Evolutionary conservation across 1,140 invertebrate species (phyloP).

Genomic region (Tetraneura akinire): DNA sequence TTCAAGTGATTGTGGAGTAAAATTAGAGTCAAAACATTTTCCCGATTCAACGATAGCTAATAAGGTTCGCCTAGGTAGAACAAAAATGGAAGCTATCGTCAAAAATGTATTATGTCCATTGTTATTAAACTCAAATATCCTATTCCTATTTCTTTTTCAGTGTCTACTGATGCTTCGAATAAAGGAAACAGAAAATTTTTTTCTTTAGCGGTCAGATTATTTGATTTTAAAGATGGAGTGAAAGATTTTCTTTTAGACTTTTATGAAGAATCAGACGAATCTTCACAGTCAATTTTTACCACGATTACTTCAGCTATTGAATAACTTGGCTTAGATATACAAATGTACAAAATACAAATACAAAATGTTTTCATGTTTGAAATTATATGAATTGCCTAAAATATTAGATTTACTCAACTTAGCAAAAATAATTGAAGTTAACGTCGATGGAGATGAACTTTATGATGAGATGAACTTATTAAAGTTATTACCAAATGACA

Average conservation of each 20-base stretch:
- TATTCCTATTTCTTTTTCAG: not conserved
- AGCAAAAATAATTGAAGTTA: too few species aligned
- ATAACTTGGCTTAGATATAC: too few species aligned
- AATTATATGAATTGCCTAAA: not conserved
- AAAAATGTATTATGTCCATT: not conserved
- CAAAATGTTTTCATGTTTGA: slow-evolving; percentile 10
- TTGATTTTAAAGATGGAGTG: too few species aligned
- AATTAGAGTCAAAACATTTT: not conserved
- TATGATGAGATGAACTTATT: too few species aligned
- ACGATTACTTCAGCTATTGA: too few species aligned
- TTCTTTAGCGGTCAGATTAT: too few species aligned
- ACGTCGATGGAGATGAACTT: too few species aligned
- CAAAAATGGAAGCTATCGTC: slow-evolving; percentile 5
- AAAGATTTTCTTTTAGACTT: too few species aligned
- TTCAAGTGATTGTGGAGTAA: not conserved
- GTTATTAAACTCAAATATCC: not conserved
- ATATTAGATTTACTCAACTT: not conserved
- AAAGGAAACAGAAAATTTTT: not conserved
- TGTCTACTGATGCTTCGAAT: not conserved
- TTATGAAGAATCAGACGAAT: too few species aligned
- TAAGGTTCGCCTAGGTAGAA: not conserved
- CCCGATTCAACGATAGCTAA: not conserved
- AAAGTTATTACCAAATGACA: too few species aligned
- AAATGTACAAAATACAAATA: too few species aligned
- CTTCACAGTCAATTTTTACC: too few species aligned